phyloP scores from a whole-genome alignment of 2,113 vertebrate species.

The Crotalus viridis region DNA sequence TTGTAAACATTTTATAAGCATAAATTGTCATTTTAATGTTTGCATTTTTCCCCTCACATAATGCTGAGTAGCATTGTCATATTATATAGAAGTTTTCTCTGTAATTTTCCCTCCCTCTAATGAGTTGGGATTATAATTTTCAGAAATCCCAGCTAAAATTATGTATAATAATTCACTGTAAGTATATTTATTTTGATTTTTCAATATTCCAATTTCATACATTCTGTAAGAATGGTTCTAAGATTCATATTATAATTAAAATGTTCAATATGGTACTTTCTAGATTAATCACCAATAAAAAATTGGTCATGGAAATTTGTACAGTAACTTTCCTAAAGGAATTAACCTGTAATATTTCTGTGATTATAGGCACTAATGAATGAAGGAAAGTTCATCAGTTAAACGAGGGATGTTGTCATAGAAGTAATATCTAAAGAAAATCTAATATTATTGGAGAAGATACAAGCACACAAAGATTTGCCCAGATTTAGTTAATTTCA shows the following conservation, averaged over 20 bases:
- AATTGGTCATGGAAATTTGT: background rate
- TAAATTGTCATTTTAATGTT: background rate
- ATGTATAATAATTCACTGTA: background rate
- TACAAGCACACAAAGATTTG: background rate
- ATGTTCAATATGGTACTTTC: background rate
- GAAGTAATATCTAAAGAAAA: conserved; percentile 2
- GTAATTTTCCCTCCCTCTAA: background rate
- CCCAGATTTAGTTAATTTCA: background rate
- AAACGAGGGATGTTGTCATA: background rate
- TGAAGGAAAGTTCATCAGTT: background rate
- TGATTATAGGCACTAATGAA: background rate
- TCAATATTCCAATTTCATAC: background rate
- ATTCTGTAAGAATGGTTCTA: background rate
- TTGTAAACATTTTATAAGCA: background rate
- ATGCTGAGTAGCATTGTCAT: background rate
- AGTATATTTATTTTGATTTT: background rate
- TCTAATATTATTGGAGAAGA: background rate
- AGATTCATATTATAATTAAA: background rate
- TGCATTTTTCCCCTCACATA: background rate
- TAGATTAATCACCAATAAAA: background rate
- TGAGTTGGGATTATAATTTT: background rate
- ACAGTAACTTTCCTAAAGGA: background rate
- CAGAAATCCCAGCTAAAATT: background rate
- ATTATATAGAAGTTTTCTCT: background rate
- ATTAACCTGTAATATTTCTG: background rate